Conservation (phyloP, 2,113 vertebrate genomes). For the Anser brachyrhynchus region DNA sequence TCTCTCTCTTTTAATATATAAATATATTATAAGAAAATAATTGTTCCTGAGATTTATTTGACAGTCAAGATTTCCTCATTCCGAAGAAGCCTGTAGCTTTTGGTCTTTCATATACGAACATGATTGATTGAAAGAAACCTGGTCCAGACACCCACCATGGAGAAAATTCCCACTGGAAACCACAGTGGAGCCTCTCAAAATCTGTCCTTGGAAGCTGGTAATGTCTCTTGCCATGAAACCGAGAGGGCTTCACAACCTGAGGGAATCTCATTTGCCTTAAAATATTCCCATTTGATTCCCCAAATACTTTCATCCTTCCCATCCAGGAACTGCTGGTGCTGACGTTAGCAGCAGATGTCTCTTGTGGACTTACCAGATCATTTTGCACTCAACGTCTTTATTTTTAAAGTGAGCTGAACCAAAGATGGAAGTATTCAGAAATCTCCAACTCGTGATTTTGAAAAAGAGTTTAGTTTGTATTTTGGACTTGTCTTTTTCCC, state of each 20-base stretch:
- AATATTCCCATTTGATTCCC: background rate
- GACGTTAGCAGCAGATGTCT: background rate
- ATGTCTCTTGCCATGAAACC: background rate
- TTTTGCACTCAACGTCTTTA: background rate
- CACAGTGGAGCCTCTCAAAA: background rate
- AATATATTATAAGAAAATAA: slow-evolving; percentile 14
- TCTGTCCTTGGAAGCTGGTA: background rate
- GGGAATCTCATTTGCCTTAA: background rate
- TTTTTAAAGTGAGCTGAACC: background rate
- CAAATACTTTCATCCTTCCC: background rate
- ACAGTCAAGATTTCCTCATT: slow-evolving; percentile 39
- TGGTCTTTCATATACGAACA: background rate
- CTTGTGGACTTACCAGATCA: background rate
- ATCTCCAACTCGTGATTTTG: background rate
- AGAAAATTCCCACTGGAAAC: slow-evolving; percentile 25
- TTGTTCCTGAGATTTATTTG: slow-evolving; percentile 47
- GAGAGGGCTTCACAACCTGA: background rate
- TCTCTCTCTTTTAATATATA: background rate
- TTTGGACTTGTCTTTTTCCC: background rate
- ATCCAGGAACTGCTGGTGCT: background rate
- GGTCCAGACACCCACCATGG: background rate
- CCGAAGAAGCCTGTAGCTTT: background rate
- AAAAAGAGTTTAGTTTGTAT: background rate
- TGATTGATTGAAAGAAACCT: slow-evolving; percentile 24
- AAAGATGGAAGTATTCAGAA: background rate